Percentiles rank a stretch among this genome's conserved stretches.
Evolutionary conservation across 1,140 invertebrate species (phyloP).

Genomic region (Bombus impatiens): DNA sequence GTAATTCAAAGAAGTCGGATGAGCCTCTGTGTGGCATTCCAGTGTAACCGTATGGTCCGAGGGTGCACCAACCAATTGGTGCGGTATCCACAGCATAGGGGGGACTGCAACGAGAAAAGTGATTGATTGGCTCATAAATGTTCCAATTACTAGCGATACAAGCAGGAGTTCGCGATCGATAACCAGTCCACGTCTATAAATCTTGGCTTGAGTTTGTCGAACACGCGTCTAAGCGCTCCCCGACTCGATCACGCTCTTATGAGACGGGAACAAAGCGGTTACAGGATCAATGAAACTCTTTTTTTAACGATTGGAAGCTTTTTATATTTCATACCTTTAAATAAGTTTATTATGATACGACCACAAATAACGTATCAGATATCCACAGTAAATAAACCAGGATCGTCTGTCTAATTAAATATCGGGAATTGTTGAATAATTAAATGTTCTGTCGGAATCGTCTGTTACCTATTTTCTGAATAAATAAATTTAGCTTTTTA

Average conservation of each 20-base stretch:
- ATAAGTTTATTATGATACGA: background rate
- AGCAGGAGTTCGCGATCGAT: conserved; percentile 70
- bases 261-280: no score
- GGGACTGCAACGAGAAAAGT: conserved; percentile 87
- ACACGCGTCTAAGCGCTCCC: conserved; percentile 5
- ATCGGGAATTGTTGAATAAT: background rate
- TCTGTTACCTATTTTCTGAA: background rate
- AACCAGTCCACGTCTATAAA: conserved; percentile 71
- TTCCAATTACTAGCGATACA: conserved; percentile 77
- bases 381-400: background rate
- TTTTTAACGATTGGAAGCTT: no score
- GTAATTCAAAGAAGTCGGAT: conserved; percentile 95
- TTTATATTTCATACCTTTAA: no score
- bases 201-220: conserved; percentile 53
- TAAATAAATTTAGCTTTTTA: background rate
- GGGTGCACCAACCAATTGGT: conserved; percentile 93
- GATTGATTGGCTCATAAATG: conserved; percentile 80
- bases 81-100: conserved; percentile 94
- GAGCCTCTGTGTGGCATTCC: conserved; percentile 94
- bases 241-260: conserved; percentile 6
- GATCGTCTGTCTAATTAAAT: background rate
- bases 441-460: no score
- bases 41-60: conserved; percentile 91
- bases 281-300: no score
- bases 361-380: background rate